phyloP scores from a whole-genome alignment of 2,113 vertebrate species.

The Sinosuthora webbiana region DNA sequence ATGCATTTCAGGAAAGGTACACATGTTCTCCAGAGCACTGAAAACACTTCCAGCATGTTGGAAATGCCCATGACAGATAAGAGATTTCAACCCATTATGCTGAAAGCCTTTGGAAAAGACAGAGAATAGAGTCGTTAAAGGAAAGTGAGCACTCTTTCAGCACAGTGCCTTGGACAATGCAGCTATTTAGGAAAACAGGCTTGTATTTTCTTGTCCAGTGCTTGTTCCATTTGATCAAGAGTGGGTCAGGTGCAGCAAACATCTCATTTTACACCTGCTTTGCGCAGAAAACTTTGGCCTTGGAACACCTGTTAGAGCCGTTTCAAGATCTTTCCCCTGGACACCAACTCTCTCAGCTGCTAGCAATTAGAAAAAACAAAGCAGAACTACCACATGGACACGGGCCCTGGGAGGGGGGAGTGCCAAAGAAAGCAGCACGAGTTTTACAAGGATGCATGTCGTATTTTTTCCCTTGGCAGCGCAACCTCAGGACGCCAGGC shows the following conservation, averaged over 20 bases:
- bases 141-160: background rate
- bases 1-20: slow-evolving; percentile 39
- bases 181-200: background rate
- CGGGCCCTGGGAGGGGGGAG: background rate
- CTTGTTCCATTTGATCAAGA: background rate
- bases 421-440: slow-evolving; percentile 61
- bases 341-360: slow-evolving; percentile 54
- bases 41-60: background rate
- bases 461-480: slow-evolving; percentile 43
- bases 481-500: slow-evolving; percentile 19
- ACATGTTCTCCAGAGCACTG: background rate
- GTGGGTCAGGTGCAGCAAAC: background rate
- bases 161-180: background rate
- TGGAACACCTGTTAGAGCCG: slow-evolving; percentile 36
- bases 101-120: background rate
- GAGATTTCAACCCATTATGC: background rate
- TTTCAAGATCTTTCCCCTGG: slow-evolving; percentile 3
- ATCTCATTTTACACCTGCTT: background rate
- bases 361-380: slow-evolving; percentile 70
- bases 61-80: slow-evolving; percentile 4
- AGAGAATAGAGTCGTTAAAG: background rate
- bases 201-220: background rate
- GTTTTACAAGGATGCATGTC: slow-evolving; percentile 26
- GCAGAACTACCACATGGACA: slow-evolving; percentile 52
- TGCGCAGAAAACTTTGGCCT: background rate